Conservation (phyloP, 2,113 vertebrate genomes). For the Poecilia latipinna region DNA sequence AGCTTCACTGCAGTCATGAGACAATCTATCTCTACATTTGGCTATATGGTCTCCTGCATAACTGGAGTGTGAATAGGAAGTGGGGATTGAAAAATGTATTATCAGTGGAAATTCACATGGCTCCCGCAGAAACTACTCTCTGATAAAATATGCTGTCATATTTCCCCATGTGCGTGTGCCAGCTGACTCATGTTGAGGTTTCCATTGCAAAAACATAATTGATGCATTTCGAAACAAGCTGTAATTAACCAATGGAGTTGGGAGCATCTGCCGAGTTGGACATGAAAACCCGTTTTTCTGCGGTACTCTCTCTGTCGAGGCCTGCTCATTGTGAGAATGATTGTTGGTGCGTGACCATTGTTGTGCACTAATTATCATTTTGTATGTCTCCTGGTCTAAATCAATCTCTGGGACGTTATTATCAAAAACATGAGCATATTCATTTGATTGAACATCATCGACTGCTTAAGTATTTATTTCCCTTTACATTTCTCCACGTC, state of each 20-base stretch:
- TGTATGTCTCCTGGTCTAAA: conserved; percentile 12
- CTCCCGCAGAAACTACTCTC: conserved; percentile 39
- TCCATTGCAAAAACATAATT: conserved; percentile 70
- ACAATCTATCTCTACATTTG: background rate
- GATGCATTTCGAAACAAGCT: conserved; percentile 71
- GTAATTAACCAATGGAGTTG: conserved; percentile 73
- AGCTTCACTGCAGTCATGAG: background rate
- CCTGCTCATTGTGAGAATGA: conserved; percentile 23
- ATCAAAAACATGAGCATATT: conserved; percentile 3
- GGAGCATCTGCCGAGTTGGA: conserved; percentile 61
- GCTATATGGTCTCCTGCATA: background rate
- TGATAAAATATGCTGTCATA: conserved; percentile 53
- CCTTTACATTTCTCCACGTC: background rate
- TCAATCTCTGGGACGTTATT: conserved; percentile 11
- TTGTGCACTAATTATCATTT: conserved; percentile 34
- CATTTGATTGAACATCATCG: background rate
- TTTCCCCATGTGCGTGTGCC: conserved; percentile 49
- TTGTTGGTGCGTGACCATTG: conserved; percentile 33
- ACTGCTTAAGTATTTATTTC: background rate
- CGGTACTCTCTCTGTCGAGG: conserved; percentile 36
- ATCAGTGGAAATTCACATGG: conserved; percentile 53
- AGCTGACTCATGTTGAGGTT: conserved; percentile 64
- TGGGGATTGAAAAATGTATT: conserved; percentile 52
- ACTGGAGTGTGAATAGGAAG: conserved; percentile 12
- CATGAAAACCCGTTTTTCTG: conserved; percentile 42